Evolutionary conservation across 2,113 vertebrate genomes (phyloP), one percentile per base, ranked within the genome.

Genomic region (Cynocephalus volans): DNA sequence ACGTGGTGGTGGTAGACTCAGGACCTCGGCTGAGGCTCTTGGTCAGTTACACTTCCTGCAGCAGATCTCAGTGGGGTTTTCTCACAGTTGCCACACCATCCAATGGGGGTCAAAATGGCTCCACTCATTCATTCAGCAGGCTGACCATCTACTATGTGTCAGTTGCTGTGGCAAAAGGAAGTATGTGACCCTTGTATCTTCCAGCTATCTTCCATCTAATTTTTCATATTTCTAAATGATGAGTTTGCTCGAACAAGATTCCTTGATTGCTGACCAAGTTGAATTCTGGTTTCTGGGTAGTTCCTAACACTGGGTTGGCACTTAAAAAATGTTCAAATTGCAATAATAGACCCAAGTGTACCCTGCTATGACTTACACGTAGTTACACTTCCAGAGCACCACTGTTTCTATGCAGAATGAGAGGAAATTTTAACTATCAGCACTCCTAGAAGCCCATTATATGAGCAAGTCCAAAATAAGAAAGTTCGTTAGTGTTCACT

Each of bases 1-100:
- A 19, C 13, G 33, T 21, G 24, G 36, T 17, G 24, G 18, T 14
- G 58, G 58, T 52, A 52, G 65, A 23, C 14, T 80, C 33, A 4
- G 36, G 81, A n/a, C 12, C 36, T 13, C 12, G 24, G 56, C 56
- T 18, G 45, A 56, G 67, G 33, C 10, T 7, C 28, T 76, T 10
- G 10, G 21, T 45, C 45, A 65, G 0, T 70, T 19, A 9, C 24
- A 3, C 21, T 28, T 12, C 10, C 0, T 5, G n/a, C 10, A 56
- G 64, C 56, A 79, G 50, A 24, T 15, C 33, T 4, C 9, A 23
- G 19, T 8, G 4, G 31, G 45, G 31, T 50, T 2, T 88, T 69
- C 41, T 28, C 70, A 60, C 3, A 64, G 50, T 17, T 13, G 15
- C 14, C 64, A 60, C 17, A 5, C 26, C 48, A 65, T 41, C 12